Conservation (phyloP, 2,888 invertebrate genomes). For the Sinelater perroti region DNA sequence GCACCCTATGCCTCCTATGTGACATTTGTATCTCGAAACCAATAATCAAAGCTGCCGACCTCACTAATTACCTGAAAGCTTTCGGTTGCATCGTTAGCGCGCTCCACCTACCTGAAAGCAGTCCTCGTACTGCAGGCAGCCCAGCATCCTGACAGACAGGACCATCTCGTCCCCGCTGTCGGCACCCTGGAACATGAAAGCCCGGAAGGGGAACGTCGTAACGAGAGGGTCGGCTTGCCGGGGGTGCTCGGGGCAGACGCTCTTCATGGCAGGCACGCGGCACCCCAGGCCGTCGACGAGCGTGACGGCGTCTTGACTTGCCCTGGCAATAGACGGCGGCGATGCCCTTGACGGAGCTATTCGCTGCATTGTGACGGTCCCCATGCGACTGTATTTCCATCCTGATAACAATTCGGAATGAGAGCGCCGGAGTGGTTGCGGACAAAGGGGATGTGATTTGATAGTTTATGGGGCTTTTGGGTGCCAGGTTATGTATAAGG, state of each 20-base stretch:
- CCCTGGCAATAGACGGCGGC: slow-evolving; percentile 43
- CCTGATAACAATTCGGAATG: slow-evolving; percentile 49
- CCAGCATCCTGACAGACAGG: slow-evolving; percentile 65
- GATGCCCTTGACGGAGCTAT: slow-evolving; percentile 47
- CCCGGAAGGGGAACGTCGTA: slow-evolving; percentile 61
- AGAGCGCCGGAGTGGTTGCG: not conserved
- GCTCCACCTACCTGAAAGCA: slow-evolving; percentile 61
- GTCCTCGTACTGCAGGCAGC: slow-evolving; percentile 65
- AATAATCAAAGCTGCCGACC: too few species aligned
- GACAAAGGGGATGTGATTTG: too few species aligned
- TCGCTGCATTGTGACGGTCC: slow-evolving; percentile 61
- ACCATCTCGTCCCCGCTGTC: slow-evolving; percentile 66
- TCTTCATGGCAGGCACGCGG: slow-evolving; percentile 60
- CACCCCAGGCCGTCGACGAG: slow-evolving; percentile 62
- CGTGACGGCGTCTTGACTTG: slow-evolving; percentile 53
- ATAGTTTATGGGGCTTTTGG: too few species aligned
- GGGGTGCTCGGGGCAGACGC: slow-evolving; percentile 61
- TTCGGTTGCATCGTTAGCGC: too few species aligned
- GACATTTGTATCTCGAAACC: too few species aligned
- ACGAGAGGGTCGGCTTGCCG: slow-evolving; percentile 57
- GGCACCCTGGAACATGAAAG: slow-evolving; percentile 69
- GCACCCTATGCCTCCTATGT: too few species aligned
- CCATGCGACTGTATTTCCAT: slow-evolving; percentile 66
- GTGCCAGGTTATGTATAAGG: too few species aligned
- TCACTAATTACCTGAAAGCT: not conserved